Evolutionary conservation across 2,113 vertebrate species (phyloP), one percentile per base, ranked within the genome.

Genomic region (Leptodactylus fuscus): DNA sequence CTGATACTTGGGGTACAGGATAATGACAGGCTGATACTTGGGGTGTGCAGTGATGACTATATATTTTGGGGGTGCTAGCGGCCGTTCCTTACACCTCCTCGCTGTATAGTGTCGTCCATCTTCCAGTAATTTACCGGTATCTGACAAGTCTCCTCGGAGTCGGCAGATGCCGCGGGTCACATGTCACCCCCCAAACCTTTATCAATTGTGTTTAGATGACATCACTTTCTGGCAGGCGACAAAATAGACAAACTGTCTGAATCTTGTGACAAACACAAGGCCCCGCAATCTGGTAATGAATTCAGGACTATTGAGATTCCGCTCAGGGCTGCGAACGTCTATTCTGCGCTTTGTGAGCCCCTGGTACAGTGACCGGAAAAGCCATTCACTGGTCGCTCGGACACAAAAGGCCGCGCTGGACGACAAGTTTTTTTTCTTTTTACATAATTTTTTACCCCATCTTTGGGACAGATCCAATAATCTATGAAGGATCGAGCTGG

Each of bases 281-380:
- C 48, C 51, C 46, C 4, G 48, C 75, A 70, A 70, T 58, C 62
- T 71, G 75, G 20, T 69, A 36, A 74, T 74, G 76, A 85, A 79
- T 79, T 44, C 60, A n/a, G 69, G 82, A 24, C 41, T 53, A 55
- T 70, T 78, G 58, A 62, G 67, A 78, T 67, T 67, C 83, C 58
- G 34, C 48, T 69, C 44, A 46, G 71, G 20, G 55, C 27, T 60
- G 36, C 27, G 51, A 16, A 27, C 53, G 10, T 51, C 71, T 62
- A 76, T 77, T 49, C 22, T 67, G 29, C 32, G 48, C 75, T 81
- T 81, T 80, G 75, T 51, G 11, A 69, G 60, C 32, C 83, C 15
- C 49, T n/a, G 38, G 75, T 32, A 55, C 60, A 85, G 83, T 49
- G n/a, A 79, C 76, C 84, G 84, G 84, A 86, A 86, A 73, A 86